These are phyloP conservation scores for Danio jaintianensis DNA, from an alignment of 2,797 vertebrate species.

Conservation along the genomic window DNA sequence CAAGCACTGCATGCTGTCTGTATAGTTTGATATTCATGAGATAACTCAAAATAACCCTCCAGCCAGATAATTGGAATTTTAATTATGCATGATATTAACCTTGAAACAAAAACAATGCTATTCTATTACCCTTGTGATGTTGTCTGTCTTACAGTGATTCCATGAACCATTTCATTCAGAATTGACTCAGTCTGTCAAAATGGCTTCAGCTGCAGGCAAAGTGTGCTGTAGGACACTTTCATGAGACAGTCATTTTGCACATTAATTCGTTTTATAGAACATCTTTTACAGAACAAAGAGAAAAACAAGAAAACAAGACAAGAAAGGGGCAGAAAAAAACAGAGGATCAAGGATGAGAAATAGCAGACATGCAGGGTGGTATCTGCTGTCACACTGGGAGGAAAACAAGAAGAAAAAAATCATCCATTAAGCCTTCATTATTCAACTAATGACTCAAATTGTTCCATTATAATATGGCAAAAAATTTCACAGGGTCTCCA, in stretches of 20 bases:
- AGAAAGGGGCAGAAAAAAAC: neutral
- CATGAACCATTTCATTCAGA: constrained; percentile 26
- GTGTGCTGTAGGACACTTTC: constrained; percentile 8
- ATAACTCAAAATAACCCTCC: constrained; percentile 48
- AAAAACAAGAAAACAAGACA: constrained; percentile 21
- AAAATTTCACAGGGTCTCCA: neutral
- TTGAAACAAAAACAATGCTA: constrained; percentile 52
- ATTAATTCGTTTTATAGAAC: constrained; percentile 10
- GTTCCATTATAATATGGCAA: constrained; percentile 13
- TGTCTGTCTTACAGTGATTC: constrained; percentile 38
- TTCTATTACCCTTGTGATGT: constrained; percentile 39
- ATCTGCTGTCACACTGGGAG: neutral
- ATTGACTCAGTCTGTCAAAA: constrained; percentile 16
- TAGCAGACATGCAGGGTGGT: constrained; percentile 1
- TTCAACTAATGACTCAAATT: constrained; percentile 36
- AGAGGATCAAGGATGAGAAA: neutral
- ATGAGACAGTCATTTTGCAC: constrained; percentile 24
- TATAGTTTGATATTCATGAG: constrained; percentile 51
- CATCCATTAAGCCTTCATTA: constrained; percentile 24
- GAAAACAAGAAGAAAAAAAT: neutral
- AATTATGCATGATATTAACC: constrained; percentile 57
- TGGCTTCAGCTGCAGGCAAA: constrained; percentile 10
- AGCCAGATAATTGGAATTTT: constrained; percentile 53
- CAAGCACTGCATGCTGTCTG: constrained; percentile 21
- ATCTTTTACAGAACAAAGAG: constrained; percentile 12